Evolutionary conservation across 2,888 invertebrate genomes (phyloP), one percentile per base, ranked within the genome.

Genomic region (Apamea monoglypha): DNA sequence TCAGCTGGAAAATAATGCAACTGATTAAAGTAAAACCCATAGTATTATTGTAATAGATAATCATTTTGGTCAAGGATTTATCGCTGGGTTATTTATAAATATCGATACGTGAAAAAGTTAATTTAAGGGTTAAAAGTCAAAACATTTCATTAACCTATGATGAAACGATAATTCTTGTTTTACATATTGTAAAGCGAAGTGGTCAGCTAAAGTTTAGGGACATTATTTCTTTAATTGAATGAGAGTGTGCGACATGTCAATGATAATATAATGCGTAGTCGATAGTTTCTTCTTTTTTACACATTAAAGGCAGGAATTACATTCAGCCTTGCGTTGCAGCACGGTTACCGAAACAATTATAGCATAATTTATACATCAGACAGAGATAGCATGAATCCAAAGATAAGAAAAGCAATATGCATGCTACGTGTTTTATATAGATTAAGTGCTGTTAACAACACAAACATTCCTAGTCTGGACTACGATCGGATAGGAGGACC

Each of bases 1-100:
- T n/a, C n/a, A n/a, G n/a, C n/a, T n/a, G n/a, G n/a, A n/a, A n/a
- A 78, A 84, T 73, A 73, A 73, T 73, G 76, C 66, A 76, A 83
- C 36, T 76, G 80, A 83, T 83, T 80, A 73, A 29, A 80, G 63
- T 53, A 25, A 72, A 81, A 80, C 53, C 36, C 36, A 29, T 59
- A 84, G 59, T 50, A 53, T 83, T 25, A 82, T 77, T 76, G 66
- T 21, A 70, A 44, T 69, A 82, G 69, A 81, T 70, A 70, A 61
- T 67, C 18, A 50, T 40, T 59, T 16, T 70, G 50, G 76, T 29
- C 8, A 40, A 63, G 47, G 25, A 63, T 63, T 82, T 78, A 68
- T 63, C 66, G 44, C 25, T 4, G 1, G 50, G 66, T 71, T 82
- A 61, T 50, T 53, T 71, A 53, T 36, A 66, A 59, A 70, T 69